Conservation (phyloP, 2,888 invertebrate species). For the Drosophila mimica region DNA sequence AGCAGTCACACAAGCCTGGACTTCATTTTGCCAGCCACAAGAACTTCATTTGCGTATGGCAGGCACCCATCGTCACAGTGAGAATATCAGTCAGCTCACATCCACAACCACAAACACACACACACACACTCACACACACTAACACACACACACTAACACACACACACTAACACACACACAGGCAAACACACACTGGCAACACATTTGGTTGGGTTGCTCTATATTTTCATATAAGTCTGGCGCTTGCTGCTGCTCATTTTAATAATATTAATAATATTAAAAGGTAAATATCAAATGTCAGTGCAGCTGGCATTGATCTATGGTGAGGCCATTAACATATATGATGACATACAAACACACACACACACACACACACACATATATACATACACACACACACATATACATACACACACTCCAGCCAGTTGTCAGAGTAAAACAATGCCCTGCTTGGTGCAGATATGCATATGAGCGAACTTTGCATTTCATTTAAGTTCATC, state of each 20-base stretch:
- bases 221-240: slow-evolving; percentile 25
- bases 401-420: slow-evolving; percentile 1
- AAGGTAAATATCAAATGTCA: slow-evolving; percentile 75
- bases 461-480: slow-evolving; percentile 15
- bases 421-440: slow-evolving; percentile 31
- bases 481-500: slow-evolving; percentile 14
- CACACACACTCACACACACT: slow-evolving; percentile 3
- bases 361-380: slow-evolving; percentile 4
- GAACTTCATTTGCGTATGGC: slow-evolving; percentile 73
- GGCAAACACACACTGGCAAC: slow-evolving; percentile 37
- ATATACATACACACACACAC: not conserved
- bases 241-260: slow-evolving; percentile 56
- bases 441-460: slow-evolving; percentile 19
- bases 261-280: slow-evolving; percentile 76
- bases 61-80: slow-evolving; percentile 40
- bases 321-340: slow-evolving; percentile 37
- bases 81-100: slow-evolving; percentile 45
- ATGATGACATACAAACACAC: not conserved
- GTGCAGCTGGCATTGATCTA: slow-evolving; percentile 75
- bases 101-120: slow-evolving; percentile 3
- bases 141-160: not conserved
- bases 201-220: slow-evolving; percentile 40
- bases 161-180: slow-evolving; percentile 1
- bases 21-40: slow-evolving; percentile 72
- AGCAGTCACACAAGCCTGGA: slow-evolving; percentile 49